A percentile compares a stretch with the other conserved stretches of the same genome.
phyloP scores from a whole-genome alignment of 2,888 invertebrate species.

The Piscicola geometra region DNA sequence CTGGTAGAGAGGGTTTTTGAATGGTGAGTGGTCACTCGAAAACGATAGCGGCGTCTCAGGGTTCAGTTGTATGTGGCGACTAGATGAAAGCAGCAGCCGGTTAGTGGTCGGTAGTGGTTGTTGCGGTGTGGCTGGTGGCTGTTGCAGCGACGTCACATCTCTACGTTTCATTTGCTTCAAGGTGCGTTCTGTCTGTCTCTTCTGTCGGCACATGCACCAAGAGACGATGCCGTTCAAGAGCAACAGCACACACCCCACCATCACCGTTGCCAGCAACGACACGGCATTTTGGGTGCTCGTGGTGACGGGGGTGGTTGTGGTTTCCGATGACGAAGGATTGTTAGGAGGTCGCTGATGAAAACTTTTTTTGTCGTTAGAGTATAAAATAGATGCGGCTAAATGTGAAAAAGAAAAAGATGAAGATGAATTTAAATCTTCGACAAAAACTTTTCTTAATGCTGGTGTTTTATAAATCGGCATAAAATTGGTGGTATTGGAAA shows the following conservation, averaged over 20 bases:
- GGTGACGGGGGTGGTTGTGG: background rate
- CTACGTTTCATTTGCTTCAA: conserved; percentile 19
- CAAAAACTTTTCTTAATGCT: background rate
- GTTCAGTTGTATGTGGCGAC: background rate
- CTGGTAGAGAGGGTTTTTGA: too few relatives aligned
- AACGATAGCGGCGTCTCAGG: background rate
- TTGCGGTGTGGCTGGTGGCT: background rate
- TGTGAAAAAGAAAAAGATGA: background rate
- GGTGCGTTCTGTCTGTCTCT: conserved; percentile 40
- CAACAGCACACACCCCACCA: conserved; percentile 84
- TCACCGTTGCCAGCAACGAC: conserved; percentile 62
- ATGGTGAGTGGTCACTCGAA: background rate
- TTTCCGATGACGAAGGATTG: background rate
- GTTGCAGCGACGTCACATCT: background rate
- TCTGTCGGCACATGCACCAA: conserved; percentile 86
- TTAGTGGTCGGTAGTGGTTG: background rate
- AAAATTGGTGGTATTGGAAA: background rate
- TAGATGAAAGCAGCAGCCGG: background rate
- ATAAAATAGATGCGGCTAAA: background rate
- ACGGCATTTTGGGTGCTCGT: conserved; percentile 20
- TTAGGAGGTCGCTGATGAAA: background rate
- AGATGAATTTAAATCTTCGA: background rate
- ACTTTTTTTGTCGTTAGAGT: background rate
- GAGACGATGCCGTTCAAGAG: conserved; percentile 87
- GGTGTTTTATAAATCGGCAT: background rate